Conservation (phyloP, 2,888 invertebrate genomes). For the Conus canariensis region DNA sequence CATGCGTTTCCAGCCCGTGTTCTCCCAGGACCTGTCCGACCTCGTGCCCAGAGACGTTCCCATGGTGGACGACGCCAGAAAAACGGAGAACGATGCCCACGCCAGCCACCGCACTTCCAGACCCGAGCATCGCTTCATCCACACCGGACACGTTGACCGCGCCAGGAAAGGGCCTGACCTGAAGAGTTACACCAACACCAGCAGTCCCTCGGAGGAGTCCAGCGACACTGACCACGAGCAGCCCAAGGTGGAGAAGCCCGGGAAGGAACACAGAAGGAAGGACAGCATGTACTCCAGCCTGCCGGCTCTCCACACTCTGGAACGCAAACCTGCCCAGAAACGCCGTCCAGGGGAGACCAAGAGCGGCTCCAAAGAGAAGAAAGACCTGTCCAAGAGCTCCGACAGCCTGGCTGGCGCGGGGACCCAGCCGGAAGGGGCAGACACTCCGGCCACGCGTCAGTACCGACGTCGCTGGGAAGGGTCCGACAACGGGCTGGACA, state of each 20-base stretch:
- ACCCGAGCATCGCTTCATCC: not conserved
- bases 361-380: not conserved
- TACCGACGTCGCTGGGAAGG: constrained; percentile 42
- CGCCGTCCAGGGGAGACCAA: not conserved
- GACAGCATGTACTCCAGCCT: constrained; percentile 61
- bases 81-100: not conserved
- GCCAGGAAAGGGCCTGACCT: not conserved
- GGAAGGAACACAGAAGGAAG: not conserved
- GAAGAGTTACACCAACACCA: constrained; percentile 7
- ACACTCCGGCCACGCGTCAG: not conserved
- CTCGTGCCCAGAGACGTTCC: not conserved
- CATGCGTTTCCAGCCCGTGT: constrained; percentile 62
- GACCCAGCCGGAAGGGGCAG: not conserved
- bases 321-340: constrained; percentile 30
- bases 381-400: constrained; percentile 36
- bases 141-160: not conserved
- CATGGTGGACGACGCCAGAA: not conserved
- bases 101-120: not conserved
- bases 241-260: not conserved
- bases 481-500: constrained; percentile 40
- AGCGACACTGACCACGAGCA: constrained; percentile 40
- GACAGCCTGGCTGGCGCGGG: not conserved
- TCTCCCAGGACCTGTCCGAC: constrained; percentile 56
- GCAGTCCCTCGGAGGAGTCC: constrained; percentile 43
- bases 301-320: constrained; percentile 52